Evolutionary conservation across 2,888 invertebrate species (phyloP), one percentile per base, ranked within the genome.

Genomic region (Griposia aprilina): DNA sequence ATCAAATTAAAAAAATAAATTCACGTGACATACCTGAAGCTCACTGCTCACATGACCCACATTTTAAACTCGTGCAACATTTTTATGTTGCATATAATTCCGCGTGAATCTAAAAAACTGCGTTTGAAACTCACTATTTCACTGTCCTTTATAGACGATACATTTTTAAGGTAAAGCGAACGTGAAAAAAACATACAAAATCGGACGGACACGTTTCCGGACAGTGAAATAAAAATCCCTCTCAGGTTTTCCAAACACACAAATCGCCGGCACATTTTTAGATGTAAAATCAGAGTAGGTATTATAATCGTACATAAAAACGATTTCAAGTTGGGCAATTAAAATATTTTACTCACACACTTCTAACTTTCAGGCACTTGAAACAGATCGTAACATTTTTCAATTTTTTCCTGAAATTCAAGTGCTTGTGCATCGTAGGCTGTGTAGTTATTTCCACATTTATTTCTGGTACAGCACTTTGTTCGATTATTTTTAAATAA

Each of bases 1-100:
- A 78, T 84, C 59, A 82, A 80, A 87, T 84, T 80, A 67, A 87
- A 83, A 81, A 83, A 79, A 83, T 8, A 69, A 55, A 67, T 67
- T 74, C 60, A 52, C 70, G 45, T 63, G 62, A 36, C 81, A 62
- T 71, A 72, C 71, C 48, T 71, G 63, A 36, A 60, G 63, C 71
- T 59, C 60, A 67, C 68, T 62, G 63, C 67, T 67, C 68, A 52
- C 78, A 69, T 86, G 87, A 87, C 87, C 87, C 65, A 87, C 68
- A 86, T 87, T 84, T 85, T 73, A 60, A 81, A 75, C 65, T 11
- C 60, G 59, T 71, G 76, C 76, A 71, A 76, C 69, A 69, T 80
- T 77, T 86, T 83, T 74, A 45, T 82, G 73, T 83, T 65, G 13
- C 72, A 74, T 74, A 76, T 72, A 81, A 57, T 68, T 66, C 60